Evolutionary conservation across 2,888 invertebrate species (phyloP), one percentile per base, ranked within the genome.

Genomic region (Stenchaetothrips biformis): DNA sequence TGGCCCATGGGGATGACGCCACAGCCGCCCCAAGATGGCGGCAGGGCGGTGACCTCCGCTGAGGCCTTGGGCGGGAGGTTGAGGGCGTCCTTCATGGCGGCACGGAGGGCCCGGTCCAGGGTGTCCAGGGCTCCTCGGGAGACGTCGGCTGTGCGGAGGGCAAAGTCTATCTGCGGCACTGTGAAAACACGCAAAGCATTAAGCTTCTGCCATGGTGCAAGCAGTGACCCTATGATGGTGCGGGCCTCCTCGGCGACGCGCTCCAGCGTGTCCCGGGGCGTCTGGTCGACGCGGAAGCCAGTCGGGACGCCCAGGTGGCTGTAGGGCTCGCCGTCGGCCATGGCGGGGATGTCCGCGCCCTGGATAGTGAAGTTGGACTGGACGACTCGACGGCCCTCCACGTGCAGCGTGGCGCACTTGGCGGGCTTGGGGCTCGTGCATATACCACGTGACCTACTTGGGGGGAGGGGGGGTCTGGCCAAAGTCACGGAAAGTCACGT

Each of bases 321-420:
- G 48, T 78, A 78, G 80, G 37, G 80, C 59, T 84, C 79, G 4
- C 74, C 79, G n/a, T 48, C 13, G 18, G 6, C 18, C 13, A 62
- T 9, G 18, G 62, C 9, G 9, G 9, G 9, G 18, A 62, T 62
- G 62, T 9, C 6, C 6, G 62, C 18, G 6, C 62, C 62, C 6
- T 18, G 13, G 9, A 62, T 18, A 6, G 6, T 9, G 6, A 62
- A 18, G 62, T 8, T 18, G 13, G 62, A 16, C 13, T 18, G 9
- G 62, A 18, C 6, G 18, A 18, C 18, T 18, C 18, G 8, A 6
- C 18, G 6, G 18, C 6, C 62, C 62, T 18, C 18, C n/a, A 82
- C 78, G 77, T 84, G 82, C 1, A 84, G 83, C 7, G 83, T 82
- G 6, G 82, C 84, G 48, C 85, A 85, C 79, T 86, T 85, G n/a